Evolutionary conservation across 2,797 vertebrate species (phyloP).

Genomic region (Coregonus ussuriensis): DNA sequence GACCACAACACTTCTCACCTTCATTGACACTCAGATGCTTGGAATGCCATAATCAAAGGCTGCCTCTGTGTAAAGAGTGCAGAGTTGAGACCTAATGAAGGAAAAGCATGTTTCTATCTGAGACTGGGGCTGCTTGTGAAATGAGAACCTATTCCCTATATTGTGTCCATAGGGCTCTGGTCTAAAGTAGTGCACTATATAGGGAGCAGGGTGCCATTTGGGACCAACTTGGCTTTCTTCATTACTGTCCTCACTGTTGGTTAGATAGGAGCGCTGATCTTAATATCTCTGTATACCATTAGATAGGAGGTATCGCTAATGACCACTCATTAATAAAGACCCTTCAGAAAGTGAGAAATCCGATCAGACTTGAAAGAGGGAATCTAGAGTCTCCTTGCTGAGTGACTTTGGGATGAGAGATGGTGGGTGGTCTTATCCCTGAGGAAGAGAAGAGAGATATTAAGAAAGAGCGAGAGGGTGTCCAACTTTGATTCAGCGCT

Average conservation of each 20-base stretch:
- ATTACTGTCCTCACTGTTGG: slow-evolving; percentile 28
- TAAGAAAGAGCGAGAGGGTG: not conserved
- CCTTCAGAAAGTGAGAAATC: slow-evolving; percentile 12
- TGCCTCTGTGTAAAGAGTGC: slow-evolving; percentile 12
- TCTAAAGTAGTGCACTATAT: not conserved
- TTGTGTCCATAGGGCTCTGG: not conserved
- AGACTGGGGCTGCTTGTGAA: not conserved
- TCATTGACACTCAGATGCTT: slow-evolving; percentile 10
- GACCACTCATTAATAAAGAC: slow-evolving; percentile 35
- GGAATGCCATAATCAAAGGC: slow-evolving; percentile 27
- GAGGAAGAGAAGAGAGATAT: not conserved
- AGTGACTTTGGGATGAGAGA: not conserved
- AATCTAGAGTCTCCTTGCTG: slow-evolving; percentile 23
- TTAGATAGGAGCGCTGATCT: slow-evolving; percentile 15
- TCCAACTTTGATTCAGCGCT: not conserved
- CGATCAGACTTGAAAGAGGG: not conserved
- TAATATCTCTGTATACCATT: slow-evolving; percentile 1
- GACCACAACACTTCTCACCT: slow-evolving; percentile 33
- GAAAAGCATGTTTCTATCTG: slow-evolving; percentile 18
- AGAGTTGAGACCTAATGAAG: slow-evolving; percentile 20
- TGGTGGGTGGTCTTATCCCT: slow-evolving; percentile 2
- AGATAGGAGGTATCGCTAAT: slow-evolving; percentile 2
- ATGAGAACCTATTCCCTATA: not conserved
- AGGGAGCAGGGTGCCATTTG: not conserved
- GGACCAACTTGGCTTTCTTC: slow-evolving; percentile 8